A percentile compares a stretch with the other conserved stretches of the same genome.
Evolutionary conservation across 2,113 vertebrate species (phyloP).

Genomic region (Phrynosoma platyrhinos): DNA sequence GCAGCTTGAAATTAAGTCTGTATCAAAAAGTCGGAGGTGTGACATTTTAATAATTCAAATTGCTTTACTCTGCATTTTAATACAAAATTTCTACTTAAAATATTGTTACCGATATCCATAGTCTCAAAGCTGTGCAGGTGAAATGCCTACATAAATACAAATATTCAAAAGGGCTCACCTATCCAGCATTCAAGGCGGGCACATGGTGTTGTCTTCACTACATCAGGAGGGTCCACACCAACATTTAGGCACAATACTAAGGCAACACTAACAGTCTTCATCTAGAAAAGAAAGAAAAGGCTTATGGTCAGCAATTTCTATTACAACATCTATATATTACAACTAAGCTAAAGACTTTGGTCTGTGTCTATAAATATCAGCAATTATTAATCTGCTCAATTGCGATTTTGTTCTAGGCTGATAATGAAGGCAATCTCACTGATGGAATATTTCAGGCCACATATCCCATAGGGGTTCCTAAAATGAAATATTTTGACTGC

Average conservation of each 20-base stretch:
- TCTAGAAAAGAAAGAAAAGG: slow-evolving; percentile 77
- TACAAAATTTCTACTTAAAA: background rate
- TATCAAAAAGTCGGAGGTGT: background rate
- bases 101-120: background rate
- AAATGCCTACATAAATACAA: background rate
- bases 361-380: background rate
- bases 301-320: background rate
- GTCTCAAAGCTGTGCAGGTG: background rate
- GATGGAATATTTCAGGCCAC: background rate
- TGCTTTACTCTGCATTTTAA: background rate
- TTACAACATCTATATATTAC: background rate
- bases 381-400: background rate
- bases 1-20: background rate
- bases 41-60: background rate
- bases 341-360: background rate
- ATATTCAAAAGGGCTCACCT: slow-evolving; percentile 78
- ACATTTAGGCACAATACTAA: slow-evolving; percentile 97
- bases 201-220: slow-evolving; percentile 98
- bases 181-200: slow-evolving; percentile 98
- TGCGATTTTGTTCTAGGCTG: background rate
- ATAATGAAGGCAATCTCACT: no score
- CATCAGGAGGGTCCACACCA: slow-evolving; percentile 96
- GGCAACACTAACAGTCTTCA: slow-evolving; percentile 99
- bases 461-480: background rate
- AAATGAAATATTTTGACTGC: background rate